phyloP scores from a whole-genome alignment of 1,140 invertebrate species.

The Teleogryllus occipitalis region DNA sequence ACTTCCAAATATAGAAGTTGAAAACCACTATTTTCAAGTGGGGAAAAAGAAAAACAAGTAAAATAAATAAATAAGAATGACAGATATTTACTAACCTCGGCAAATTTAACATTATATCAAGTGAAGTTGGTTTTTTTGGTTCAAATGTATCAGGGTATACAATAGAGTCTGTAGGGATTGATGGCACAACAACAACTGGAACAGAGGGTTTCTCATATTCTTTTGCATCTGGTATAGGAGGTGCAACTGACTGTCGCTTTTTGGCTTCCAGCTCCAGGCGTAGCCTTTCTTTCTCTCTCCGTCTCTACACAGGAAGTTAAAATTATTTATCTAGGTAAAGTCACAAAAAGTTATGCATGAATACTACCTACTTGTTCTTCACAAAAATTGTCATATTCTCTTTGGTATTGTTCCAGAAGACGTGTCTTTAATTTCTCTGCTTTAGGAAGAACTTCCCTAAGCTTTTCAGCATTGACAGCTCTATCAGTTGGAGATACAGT shows the following conservation, averaged over 20 bases:
- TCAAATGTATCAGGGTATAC: constrained; percentile 15
- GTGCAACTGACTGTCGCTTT: not conserved
- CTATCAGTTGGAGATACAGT: constrained; percentile 59
- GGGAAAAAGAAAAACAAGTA: too few species aligned
- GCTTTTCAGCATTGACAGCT: constrained; percentile 54
- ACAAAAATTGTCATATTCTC: constrained; percentile 60
- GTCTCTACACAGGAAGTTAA: not conserved
- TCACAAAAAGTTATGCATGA: not conserved
- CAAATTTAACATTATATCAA: not conserved
- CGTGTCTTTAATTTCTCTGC: constrained; percentile 77
- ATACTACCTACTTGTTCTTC: constrained; percentile 42
- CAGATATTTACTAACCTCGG: constrained; percentile 17
- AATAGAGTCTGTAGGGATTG: constrained; percentile 10
- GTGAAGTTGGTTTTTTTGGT: constrained; percentile 9
- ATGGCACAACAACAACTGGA: constrained; percentile 11
- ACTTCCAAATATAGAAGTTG: too few species aligned
- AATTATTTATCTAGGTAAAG: not conserved
- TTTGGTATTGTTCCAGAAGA: constrained; percentile 63
- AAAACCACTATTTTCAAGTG: too few species aligned
- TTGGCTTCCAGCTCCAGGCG: not conserved
- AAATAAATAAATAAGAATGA: not conserved
- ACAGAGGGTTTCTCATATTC: not conserved
- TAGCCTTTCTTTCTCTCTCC: not conserved
- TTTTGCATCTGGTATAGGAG: too few species aligned
- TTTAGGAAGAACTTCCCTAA: constrained; percentile 72